A percentile compares a stretch with the other conserved stretches of the same genome.
These are phyloP conservation scores for Chrysolina haemoptera DNA, from an alignment of 2,888 invertebrate species.

Conservation along the genomic window DNA sequence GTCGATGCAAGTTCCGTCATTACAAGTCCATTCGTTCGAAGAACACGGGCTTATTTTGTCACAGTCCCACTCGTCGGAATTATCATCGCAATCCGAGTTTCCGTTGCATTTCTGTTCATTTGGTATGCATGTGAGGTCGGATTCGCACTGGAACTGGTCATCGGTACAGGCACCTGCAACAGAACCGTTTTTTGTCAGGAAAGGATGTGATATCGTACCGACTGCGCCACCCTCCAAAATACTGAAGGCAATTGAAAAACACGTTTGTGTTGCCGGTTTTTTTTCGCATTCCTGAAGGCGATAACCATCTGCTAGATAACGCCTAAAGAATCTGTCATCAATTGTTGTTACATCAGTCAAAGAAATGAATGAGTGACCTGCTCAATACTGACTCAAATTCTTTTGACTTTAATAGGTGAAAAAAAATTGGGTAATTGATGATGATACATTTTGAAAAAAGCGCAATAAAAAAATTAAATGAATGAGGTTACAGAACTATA, in stretches of 20 bases:
- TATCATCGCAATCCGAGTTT: conserved; percentile 73
- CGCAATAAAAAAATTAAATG: background rate
- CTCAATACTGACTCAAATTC: too few relatives aligned
- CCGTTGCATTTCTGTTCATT: conserved; percentile 74
- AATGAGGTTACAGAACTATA: background rate
- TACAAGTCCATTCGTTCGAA: conserved; percentile 75
- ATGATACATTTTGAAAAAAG: background rate
- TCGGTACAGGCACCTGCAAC: conserved; percentile 71
- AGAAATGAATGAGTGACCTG: too few relatives aligned
- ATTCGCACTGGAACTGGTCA: conserved; percentile 79
- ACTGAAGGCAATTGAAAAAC: too few relatives aligned
- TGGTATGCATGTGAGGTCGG: conserved; percentile 73
- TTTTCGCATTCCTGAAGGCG: too few relatives aligned
- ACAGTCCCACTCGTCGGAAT: conserved; percentile 74
- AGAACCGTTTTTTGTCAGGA: background rate
- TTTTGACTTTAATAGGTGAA: too few relatives aligned
- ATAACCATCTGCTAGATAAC: too few relatives aligned
- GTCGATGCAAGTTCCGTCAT: conserved; percentile 75
- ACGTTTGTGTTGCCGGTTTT: too few relatives aligned
- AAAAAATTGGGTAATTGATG: too few relatives aligned
- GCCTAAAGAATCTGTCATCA: too few relatives aligned
- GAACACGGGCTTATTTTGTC: conserved; percentile 67
- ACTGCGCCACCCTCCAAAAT: background rate
- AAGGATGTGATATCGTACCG: background rate
- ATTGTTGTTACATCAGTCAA: too few relatives aligned